phyloP scores from a whole-genome alignment of 2,113 vertebrate genomes.

The Brachionichthys hirsutus region DNA sequence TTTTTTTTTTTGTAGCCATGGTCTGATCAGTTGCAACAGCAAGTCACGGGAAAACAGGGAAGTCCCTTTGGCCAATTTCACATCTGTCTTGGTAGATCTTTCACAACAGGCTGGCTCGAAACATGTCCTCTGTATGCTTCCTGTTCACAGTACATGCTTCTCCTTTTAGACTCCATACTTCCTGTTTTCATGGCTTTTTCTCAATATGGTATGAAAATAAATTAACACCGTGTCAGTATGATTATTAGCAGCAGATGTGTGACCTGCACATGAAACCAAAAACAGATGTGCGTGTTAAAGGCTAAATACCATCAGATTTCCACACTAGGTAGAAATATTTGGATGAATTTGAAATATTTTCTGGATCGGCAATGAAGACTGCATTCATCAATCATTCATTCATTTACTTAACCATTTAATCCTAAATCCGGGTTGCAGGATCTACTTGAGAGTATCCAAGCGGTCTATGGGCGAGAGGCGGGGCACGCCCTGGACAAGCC shows the following conservation, averaged over 20 bases:
- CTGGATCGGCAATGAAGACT: too few species aligned
- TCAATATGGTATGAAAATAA: slow-evolving; percentile 50
- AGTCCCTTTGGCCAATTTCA: slow-evolving; percentile 70
- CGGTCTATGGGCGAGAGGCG: too few species aligned
- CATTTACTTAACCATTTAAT: too few species aligned
- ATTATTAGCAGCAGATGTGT: slow-evolving; percentile 50
- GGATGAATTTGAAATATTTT: too few species aligned
- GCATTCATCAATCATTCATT: too few species aligned
- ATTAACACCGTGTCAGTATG: slow-evolving; percentile 24
- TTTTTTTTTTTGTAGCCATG: neutral
- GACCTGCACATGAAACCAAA: slow-evolving; percentile 15
- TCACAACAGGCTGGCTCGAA: slow-evolving; percentile 59
- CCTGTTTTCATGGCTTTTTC: slow-evolving; percentile 66
- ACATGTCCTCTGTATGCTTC: slow-evolving; percentile 60
- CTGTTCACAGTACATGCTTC: slow-evolving; percentile 64
- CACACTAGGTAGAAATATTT: neutral
- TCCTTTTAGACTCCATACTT: slow-evolving; percentile 67
- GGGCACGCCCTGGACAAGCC: too few species aligned
- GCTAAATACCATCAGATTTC: too few species aligned
- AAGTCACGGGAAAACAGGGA: slow-evolving; percentile 48
- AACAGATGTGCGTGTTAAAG: slow-evolving; percentile 7
- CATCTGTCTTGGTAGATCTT: slow-evolving; percentile 68
- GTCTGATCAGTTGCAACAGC: slow-evolving; percentile 19
- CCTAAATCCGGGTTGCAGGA: too few species aligned
- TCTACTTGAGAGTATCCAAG: too few species aligned